Evolutionary conservation across 2,888 invertebrate species (phyloP), one percentile per base, ranked within the genome.

Genomic region (Lithodes maja): DNA sequence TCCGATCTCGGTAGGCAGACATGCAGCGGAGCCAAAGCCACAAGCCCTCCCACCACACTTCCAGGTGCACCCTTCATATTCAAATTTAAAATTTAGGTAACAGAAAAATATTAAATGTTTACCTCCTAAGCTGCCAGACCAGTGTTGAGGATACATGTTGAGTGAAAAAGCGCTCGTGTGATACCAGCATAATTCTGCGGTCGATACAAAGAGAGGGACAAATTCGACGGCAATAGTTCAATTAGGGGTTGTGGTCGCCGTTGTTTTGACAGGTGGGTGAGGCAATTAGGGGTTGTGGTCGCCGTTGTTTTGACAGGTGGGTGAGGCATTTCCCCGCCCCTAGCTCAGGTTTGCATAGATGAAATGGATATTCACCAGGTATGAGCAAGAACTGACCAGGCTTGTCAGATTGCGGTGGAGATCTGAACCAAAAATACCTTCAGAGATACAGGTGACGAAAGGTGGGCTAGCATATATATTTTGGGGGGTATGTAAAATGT

Each of bases 101-200:
- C n/a, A n/a, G n/a, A n/a, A n/a, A n/a, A n/a, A n/a, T n/a, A n/a
- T n/a, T n/a, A n/a, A 33, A 33, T 33, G 33, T 33, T 33, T 33
- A 33, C 33, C 33, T 33, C 33, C 33, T 33, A 33, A 33, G 33
- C 33, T 33, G 33, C 33, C 33, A 33, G 33, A 33, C 33, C 33
- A 33, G 33, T 33, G 33, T 33, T 33, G 33, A 33, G 33, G 33
- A 33, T 33, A 33, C 0, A 33, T 33, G 33, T 33, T 33, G 33
- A 33, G 33, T 33, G 33, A 33, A 33, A 33, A 33, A 33, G 33
- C 33, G 33, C 33, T 33, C 33, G 33, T 33, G 33, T 33, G 33
- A 33, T 33, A 33, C 33, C 33, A 33, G 33, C 33, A 82, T 83
- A 83, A 83, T 83, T 83, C 83, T 71, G 71, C 50, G 82, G 82